Evolutionary conservation across 2,113 vertebrate species (phyloP).

Genomic region (Ardeotis arabs): DNA sequence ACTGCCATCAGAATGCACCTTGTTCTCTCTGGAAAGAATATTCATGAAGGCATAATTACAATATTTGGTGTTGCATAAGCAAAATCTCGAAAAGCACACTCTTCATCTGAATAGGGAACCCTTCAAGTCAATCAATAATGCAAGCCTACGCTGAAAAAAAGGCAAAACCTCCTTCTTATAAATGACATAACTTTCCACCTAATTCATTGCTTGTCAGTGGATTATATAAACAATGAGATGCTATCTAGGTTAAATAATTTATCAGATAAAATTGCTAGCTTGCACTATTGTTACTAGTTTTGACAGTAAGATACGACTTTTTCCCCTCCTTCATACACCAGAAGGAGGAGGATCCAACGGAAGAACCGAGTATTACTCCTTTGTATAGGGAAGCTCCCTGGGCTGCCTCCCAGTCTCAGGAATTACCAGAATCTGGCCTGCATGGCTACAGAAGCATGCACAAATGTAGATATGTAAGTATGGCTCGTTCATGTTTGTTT

Average conservation of each 20-base stretch:
- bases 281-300: background rate
- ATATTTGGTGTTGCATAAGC: constrained; percentile 40
- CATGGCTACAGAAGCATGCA: background rate
- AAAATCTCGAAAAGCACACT: constrained; percentile 4
- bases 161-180: background rate
- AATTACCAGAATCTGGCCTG: background rate
- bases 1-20: background rate
- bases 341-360: background rate
- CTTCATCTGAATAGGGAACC: background rate
- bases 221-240: background rate
- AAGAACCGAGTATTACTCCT: background rate
- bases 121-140: background rate
- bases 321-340: background rate
- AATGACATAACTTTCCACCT: background rate
- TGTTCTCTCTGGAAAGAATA: constrained; percentile 9
- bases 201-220: background rate
- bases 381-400: background rate
- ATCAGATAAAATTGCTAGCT: background rate
- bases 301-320: background rate
- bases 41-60: constrained; percentile 13
- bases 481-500: background rate
- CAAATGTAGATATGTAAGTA: background rate
- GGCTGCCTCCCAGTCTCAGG: background rate
- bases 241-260: background rate
- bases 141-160: background rate